phyloP scores from a whole-genome alignment of 2,113 vertebrate species.

The Caloenas nicobarica region DNA sequence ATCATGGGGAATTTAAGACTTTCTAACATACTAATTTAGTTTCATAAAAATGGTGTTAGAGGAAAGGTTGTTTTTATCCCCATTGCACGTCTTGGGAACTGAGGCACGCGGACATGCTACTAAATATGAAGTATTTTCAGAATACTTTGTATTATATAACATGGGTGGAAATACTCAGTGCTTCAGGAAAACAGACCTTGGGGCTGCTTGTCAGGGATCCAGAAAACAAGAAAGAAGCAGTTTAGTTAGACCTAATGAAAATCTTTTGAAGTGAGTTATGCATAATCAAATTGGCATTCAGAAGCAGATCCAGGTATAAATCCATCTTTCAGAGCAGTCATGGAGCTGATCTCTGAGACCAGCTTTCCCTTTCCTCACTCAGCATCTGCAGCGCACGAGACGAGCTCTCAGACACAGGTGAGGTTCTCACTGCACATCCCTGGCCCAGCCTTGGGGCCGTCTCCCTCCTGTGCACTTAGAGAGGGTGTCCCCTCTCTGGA shows the following conservation, averaged over 20 bases:
- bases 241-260: neutral
- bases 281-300: neutral
- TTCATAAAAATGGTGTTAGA: neutral
- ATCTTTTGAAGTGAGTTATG: neutral
- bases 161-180: neutral
- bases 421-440: no score
- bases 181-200: neutral
- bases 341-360: neutral
- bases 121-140: neutral
- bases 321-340: neutral
- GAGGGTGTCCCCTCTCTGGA: no score
- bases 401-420: neutral
- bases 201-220: neutral
- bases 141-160: neutral
- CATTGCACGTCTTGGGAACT: neutral
- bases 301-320: neutral
- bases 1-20: neutral
- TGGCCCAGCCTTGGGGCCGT: no score
- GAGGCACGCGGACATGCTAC: neutral
- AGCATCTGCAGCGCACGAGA: neutral
- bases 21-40: neutral
- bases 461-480: no score
- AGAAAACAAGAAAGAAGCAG: neutral
- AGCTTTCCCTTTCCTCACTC: neutral
- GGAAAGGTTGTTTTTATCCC: neutral